Base-by-base conservation (phyloP, 2,797 vertebrate genomes). In the Sebastes cheni region DNA sequence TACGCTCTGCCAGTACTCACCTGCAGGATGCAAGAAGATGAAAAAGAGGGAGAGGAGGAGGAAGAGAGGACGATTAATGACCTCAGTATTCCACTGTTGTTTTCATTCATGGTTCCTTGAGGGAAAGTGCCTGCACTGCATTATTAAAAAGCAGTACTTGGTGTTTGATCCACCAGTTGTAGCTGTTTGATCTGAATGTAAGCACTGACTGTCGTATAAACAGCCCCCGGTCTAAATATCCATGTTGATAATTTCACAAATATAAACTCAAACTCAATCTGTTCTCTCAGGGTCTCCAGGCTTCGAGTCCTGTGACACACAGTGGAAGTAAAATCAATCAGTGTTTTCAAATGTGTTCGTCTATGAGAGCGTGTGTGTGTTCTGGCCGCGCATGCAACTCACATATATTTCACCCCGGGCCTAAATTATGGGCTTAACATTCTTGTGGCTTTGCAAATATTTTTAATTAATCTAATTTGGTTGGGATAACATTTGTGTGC, bases 1-100 rank as follows among this genome's bases (percentile, higher is more conserved):
- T 88, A 98, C 93, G 6, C 96, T 97, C 74, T 85, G 94, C 98
- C 98, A 99, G 93, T 97, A 97, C 82, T 96, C 94, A 94, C 97
- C 98, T 99, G 94, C 42, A 75, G 84, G 42, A 69, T 27, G 60
- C 27, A 12, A 54, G 75, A 32, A 16, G 56, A 74, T 27, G 46
- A 58, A 68, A 84, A 90, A 80, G 27, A 82, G 55, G 79, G 64
- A 70, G 56, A 81, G 30, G 86, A 70, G 77, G 70, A 54, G 69
- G 87, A 79, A 62, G 55, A 79, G 46, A 80, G 89, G 72, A 62
- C n/a, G 64, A 93, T 89, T 88, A 82, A 81, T 87, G 83, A 69
- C 69, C 12, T 75, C 34, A 59, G 55, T 72, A 76, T 82, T 88
- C 81, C 73, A 73, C 36, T 46, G 55, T 42, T 85, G 84, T 91